These are phyloP conservation scores for Callaeas wilsoni DNA, from an alignment of 2,113 vertebrate genomes.

Conservation along the genomic window DNA sequence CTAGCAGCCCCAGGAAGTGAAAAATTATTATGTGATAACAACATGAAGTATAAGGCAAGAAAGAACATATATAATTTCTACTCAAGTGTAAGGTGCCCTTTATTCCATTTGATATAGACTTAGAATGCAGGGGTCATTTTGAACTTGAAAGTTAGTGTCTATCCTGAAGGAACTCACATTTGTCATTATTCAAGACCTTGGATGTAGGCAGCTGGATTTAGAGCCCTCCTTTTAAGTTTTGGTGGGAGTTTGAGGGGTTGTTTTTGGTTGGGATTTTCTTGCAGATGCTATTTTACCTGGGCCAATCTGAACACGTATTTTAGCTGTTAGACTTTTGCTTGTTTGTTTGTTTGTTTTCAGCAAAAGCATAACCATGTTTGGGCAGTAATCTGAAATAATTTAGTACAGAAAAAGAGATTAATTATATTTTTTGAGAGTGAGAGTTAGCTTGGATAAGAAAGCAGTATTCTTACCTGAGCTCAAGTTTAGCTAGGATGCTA, in stretches of 20 bases:
- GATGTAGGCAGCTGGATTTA: not conserved
- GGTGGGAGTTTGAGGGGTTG: not conserved
- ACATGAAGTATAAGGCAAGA: not conserved
- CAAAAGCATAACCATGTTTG: not conserved
- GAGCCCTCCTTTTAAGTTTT: not conserved
- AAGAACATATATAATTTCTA: not conserved
- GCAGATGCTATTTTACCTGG: not conserved
- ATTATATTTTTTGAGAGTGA: not conserved
- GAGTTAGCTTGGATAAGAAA: not conserved
- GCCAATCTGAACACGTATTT: not conserved
- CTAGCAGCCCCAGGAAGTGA: not conserved
- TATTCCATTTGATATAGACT: not conserved
- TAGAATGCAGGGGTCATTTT: not conserved
- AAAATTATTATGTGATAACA: conserved; percentile 5
- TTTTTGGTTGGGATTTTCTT: not conserved
- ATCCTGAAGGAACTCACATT: not conserved
- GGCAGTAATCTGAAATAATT: not conserved
- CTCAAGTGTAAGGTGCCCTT: not conserved
- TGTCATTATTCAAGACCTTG: not conserved
- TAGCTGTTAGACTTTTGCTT: not conserved
- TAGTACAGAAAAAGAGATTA: not conserved
- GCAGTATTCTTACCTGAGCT: not conserved
- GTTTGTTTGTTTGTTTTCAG: not conserved
- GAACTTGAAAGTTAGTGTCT: not conserved
- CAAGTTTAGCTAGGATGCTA: not conserved